phyloP scores from a whole-genome alignment of 2,113 vertebrate genomes.

The Excalfactoria chinensis region DNA sequence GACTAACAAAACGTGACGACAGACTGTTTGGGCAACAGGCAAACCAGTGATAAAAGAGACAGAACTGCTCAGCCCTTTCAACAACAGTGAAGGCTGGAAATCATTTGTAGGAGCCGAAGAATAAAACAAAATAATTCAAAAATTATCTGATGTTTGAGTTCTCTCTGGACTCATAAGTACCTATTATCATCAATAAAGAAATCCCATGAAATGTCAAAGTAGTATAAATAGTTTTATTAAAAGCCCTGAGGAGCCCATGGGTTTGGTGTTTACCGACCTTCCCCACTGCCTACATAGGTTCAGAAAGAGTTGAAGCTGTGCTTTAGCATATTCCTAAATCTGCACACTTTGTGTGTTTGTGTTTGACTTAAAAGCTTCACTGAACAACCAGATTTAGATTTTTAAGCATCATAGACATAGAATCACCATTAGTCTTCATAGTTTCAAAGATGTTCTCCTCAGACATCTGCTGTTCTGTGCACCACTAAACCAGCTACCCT shows the following conservation, averaged over 20 bases:
- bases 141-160: background rate
- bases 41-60: background rate
- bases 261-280: background rate
- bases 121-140: background rate
- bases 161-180: background rate
- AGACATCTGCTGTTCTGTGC: background rate
- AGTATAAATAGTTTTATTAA: background rate
- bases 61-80: background rate
- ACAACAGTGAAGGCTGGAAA: background rate
- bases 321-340: constrained; percentile 2
- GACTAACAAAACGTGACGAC: background rate
- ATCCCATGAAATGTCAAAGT: background rate
- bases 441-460: background rate
- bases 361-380: constrained; percentile 35
- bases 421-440: background rate
- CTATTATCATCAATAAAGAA: background rate
- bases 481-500: background rate
- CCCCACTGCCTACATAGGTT: background rate
- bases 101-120: background rate
- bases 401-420: background rate
- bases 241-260: rapidly evolving
- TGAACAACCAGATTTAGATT: background rate
- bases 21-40: background rate
- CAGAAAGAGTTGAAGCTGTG: background rate
- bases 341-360: background rate